Conservation (phyloP, 2,797 vertebrate species). For the Poeciliopsis turneri region DNA sequence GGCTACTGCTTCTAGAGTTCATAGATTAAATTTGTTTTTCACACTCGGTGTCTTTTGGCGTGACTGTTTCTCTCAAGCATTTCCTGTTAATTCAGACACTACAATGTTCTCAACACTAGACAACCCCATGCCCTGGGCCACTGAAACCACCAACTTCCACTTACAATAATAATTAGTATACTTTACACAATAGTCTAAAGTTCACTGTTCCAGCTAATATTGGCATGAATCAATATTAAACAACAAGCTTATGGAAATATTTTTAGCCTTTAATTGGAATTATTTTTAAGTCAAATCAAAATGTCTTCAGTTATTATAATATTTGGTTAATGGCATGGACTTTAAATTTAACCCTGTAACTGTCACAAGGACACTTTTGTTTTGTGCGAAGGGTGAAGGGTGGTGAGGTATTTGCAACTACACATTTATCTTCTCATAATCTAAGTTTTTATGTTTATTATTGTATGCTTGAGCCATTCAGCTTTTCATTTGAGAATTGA, state of each 20-base stretch:
- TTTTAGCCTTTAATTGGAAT: background rate
- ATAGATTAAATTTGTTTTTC: no score
- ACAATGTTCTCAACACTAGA: background rate
- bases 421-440: background rate
- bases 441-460: background rate
- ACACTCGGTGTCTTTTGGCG: no score
- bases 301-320: background rate
- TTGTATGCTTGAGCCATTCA: background rate
- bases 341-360: background rate
- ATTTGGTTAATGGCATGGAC: background rate
- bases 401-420: background rate
- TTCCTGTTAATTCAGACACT: no score
- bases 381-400: background rate
- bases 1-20: no score
- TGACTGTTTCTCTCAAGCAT: no score
- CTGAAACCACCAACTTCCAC: background rate
- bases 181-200: background rate
- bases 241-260: background rate
- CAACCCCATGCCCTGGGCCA: background rate
- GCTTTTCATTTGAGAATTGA: constrained; percentile 1
- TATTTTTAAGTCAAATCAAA: background rate
- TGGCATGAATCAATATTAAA: background rate
- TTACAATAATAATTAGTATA: background rate
- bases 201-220: background rate
- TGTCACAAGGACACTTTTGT: background rate